Base-by-base conservation (phyloP, 1,140 invertebrate species). In the Lucilia cuprina region DNA sequence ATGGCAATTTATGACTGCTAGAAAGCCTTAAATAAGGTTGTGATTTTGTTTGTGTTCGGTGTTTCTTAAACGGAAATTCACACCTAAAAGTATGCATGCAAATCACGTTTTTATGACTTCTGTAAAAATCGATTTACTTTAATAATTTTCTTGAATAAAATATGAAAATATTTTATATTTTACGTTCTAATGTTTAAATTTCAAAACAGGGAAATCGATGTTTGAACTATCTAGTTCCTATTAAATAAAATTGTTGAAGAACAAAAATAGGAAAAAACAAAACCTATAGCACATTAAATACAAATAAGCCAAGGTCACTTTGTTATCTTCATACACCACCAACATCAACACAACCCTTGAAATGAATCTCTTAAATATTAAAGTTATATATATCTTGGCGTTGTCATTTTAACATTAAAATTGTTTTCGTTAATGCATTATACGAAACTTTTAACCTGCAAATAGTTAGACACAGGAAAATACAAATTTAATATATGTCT, bases 41-140 rank as follows among this genome's bases (percentile, higher is more conserved):
- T 80, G 77, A 21, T 21, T 49, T 49, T 49, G n/a, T 78, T 17
- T 14, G 14, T 60, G 55, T 60, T 60, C 8, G 19, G 17, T 70
- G 8, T 4, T 70, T 21, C 21, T 70, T 70, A 80, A 80, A 49
- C 77, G 77, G 77, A 80, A 80, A 49, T 80, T 47, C 77, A 80
- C 77, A 80, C 77, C 77, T 80, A 47, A 21, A 80, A 49, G 77
- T 49, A 25, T 80, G 47, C 77, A 80, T 80, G 77, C 77, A 80
- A 80, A 80, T 80, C 77, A 80, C 77, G 77, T 80, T 80, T 80
- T 80, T 80, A 80, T 80, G 41, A 80, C 77, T 80, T 49, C n/a
- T 80, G 49, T 17, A 50, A 80, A 70, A 70, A 70, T 70, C 65
- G 65, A 70, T 70, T 70, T 70, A 19, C 65, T 70, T 70, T 70